Evolutionary conservation across 2,888 invertebrate genomes (phyloP), one percentile per base, ranked within the genome.

Genomic region (Pomacea canaliculata): DNA sequence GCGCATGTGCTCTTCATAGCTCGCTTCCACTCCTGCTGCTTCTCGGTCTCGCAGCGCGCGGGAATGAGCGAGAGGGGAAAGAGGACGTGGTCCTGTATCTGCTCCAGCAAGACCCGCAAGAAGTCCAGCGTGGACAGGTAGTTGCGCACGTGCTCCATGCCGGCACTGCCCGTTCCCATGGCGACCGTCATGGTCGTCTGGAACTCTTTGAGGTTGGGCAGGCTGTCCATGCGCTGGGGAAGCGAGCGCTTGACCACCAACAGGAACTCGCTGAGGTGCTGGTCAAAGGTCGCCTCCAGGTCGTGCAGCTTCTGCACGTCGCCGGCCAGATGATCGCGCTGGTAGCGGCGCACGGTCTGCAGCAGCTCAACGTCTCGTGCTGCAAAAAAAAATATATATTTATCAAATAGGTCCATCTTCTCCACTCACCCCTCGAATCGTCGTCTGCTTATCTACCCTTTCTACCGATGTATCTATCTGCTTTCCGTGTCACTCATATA

Each of bases 61-160:
- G 85, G 86, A 51, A 88, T 81, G 76, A 86, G 86, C 13, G 83
- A 70, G 10, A 88, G 75, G 9, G 87, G 86, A 62, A 83, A 80
- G 51, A 81, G 81, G 16, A 87, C 79, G 19, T 82, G 79, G 18
- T 71, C 73, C 49, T 85, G 83, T 19, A 86, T 78, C 46, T 74
- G 60, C 69, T 49, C 62, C 60, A 74, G 62, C 68, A 68, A 19
- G 46, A 68, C 68, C 59, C 73, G 73, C 73, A 78, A 56, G 23
- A 80, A 76, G 56, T 85, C 79, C 37, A 87, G 73, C 0, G 83
- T 80, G 23, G 73, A 70, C 13, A 82, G 56, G 73, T 82, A 87
- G 16, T 79, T 66, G 51, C 84, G 84, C 8, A 87, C 71, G 8
- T 80, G 56, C 23, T 82, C 79, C 65, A 83, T 82, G 48, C 81